A percentile compares a stretch with the other conserved stretches of the same genome.
phyloP scores from a whole-genome alignment of 2,888 invertebrate species.

The Dryomyza anilis region DNA sequence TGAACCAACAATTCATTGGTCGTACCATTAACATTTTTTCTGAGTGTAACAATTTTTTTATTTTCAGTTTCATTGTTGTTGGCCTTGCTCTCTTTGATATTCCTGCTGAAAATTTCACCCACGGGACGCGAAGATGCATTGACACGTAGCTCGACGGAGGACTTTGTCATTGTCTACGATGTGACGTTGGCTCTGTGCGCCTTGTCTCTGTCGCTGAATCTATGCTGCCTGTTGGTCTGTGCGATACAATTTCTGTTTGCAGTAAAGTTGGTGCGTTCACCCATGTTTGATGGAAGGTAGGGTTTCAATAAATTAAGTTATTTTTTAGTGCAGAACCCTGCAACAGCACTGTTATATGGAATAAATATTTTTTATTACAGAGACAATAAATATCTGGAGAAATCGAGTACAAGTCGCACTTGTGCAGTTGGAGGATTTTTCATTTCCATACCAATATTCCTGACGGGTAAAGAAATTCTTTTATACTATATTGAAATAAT shows the following conservation, averaged over 20 bases:
- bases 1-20: background rate
- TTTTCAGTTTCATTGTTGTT: constrained; percentile 75
- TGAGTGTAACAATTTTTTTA: too few relatives aligned
- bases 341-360: background rate
- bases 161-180: constrained; percentile 88
- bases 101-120: constrained; percentile 81
- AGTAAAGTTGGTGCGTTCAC: constrained; percentile 86
- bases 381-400: constrained; percentile 89
- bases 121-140: constrained; percentile 62
- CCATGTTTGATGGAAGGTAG: constrained; percentile 75
- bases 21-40: background rate
- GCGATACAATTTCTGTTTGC: constrained; percentile 93
- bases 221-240: constrained; percentile 91
- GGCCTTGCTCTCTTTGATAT: constrained; percentile 81
- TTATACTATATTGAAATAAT: background rate
- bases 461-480: constrained; percentile 73
- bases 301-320: constrained; percentile 24
- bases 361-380: constrained; percentile 65
- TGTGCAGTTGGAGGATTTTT: constrained; percentile 94
- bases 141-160: constrained; percentile 70
- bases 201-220: constrained; percentile 83
- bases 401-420: constrained; percentile 86
- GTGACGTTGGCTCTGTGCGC: constrained; percentile 89
- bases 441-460: constrained; percentile 90
- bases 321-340: background rate